Percentiles rank a stretch among this genome's conserved stretches.
Conservation (phyloP, 1,140 invertebrate species). For the Leptinotarsa texana region DNA sequence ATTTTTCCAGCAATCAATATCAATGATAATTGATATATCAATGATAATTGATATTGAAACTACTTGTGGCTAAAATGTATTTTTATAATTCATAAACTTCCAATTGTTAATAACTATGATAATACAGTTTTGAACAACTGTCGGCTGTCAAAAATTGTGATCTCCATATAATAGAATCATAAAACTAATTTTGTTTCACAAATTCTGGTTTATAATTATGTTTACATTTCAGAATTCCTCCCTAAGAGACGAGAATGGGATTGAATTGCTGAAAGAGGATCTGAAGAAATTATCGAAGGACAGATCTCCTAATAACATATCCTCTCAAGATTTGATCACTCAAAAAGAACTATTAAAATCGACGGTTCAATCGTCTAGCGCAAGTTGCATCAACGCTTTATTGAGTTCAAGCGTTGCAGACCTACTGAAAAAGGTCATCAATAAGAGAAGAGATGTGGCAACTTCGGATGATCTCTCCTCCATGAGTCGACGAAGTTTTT, state of each 20-base stretch:
- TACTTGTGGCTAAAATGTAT: too few relatives aligned
- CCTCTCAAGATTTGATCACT: conserved; percentile 41
- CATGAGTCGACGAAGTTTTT: conserved; percentile 45
- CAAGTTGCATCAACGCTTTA: conserved; percentile 52
- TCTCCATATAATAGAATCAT: too few relatives aligned
- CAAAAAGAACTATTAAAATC: conserved; percentile 41
- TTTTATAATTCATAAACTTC: too few relatives aligned
- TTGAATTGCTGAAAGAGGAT: conserved; percentile 11
- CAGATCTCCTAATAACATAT: conserved; percentile 46
- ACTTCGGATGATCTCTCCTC: conserved; percentile 40
- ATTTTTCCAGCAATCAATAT: too few relatives aligned
- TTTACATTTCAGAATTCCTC: conserved; percentile 28
- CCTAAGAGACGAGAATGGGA: conserved; percentile 37
- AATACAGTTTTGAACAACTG: too few relatives aligned
- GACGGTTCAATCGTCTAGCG: conserved; percentile 47
- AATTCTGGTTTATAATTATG: not conserved
- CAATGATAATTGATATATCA: too few relatives aligned
- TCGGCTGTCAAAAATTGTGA: too few relatives aligned
- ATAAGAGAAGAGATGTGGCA: conserved; percentile 48
- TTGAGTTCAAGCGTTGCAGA: conserved; percentile 52
- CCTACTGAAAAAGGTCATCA: conserved; percentile 52
- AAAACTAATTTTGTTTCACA: too few relatives aligned
- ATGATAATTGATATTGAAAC: too few relatives aligned
- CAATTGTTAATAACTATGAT: too few relatives aligned
- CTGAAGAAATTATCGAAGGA: conserved; percentile 34